Evolutionary conservation across 2,113 vertebrate genomes (phyloP).

Genomic region (Gorsachius goisagi): DNA sequence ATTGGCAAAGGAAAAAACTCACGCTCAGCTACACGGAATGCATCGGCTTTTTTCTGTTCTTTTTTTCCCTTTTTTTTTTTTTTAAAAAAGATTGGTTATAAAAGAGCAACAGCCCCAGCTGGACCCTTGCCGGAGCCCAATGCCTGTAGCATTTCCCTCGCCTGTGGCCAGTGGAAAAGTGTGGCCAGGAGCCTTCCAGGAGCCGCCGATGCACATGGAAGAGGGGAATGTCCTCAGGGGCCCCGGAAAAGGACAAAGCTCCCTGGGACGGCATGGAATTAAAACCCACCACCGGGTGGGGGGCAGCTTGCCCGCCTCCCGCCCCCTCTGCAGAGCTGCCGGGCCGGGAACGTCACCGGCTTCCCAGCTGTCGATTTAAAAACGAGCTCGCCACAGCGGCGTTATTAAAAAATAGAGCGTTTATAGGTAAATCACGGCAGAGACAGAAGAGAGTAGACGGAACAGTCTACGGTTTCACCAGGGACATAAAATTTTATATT

Average conservation of each 20-base stretch:
- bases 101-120: too few relatives aligned
- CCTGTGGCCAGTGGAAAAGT: too few relatives aligned
- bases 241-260: neutral
- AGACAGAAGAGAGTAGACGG: neutral
- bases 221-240: too few relatives aligned
- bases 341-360: neutral
- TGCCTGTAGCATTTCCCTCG: too few relatives aligned
- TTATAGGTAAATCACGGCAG: neutral
- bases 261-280: neutral
- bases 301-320: neutral
- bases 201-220: too few relatives aligned
- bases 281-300: neutral
- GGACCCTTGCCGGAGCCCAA: too few relatives aligned
- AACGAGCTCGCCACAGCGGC: neutral
- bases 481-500: neutral
- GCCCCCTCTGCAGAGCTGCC: neutral
- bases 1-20: too few relatives aligned
- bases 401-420: neutral
- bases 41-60: too few relatives aligned
- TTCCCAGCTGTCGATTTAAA: neutral
- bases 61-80: too few relatives aligned
- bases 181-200: too few relatives aligned
- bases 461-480: neutral
- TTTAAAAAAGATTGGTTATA: too few relatives aligned
- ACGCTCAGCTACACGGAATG: too few relatives aligned